Conservation (phyloP, 2,888 invertebrate genomes). For the Apodemia zela region DNA sequence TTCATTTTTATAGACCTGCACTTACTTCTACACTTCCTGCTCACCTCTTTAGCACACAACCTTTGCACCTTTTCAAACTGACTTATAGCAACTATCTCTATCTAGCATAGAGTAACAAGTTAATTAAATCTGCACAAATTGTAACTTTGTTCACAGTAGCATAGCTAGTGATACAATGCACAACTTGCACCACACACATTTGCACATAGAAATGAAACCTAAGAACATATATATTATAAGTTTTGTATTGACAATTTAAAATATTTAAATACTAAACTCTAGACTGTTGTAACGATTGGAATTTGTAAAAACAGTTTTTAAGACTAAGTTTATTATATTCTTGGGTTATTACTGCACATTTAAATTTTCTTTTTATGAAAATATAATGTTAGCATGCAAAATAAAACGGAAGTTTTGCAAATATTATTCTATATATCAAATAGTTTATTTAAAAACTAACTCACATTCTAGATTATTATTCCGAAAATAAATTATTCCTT, state of each 20-base stretch:
- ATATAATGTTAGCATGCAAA: conserved; percentile 7
- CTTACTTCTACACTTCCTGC: conserved; percentile 66
- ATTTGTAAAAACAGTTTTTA: conserved; percentile 30
- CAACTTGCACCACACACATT: conserved; percentile 64
- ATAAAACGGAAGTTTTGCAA: not conserved
- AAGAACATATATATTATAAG: conserved; percentile 42
- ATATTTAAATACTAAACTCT: not conserved
- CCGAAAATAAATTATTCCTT: not conserved
- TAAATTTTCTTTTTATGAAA: not conserved
- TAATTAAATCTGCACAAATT: conserved; percentile 54
- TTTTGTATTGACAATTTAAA: not conserved
- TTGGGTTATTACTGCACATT: conserved; percentile 18
- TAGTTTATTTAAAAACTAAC: no score
- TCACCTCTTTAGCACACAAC: conserved; percentile 63
- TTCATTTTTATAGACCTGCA: conserved; percentile 68
- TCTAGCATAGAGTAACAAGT: conserved; percentile 67
- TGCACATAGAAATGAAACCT: conserved; percentile 58
- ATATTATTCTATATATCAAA: not conserved
- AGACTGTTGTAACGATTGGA: not conserved
- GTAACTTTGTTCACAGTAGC: conserved; percentile 64
- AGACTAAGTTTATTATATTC: conserved; percentile 16
- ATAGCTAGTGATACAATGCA: conserved; percentile 56
- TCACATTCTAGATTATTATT: no score
- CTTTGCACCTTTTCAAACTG: conserved; percentile 67
- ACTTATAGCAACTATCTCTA: conserved; percentile 62